A percentile compares a stretch with the other conserved stretches of the same genome.
phyloP scores from a whole-genome alignment of 1,140 invertebrate species.

The Brachionus manjavacas region DNA sequence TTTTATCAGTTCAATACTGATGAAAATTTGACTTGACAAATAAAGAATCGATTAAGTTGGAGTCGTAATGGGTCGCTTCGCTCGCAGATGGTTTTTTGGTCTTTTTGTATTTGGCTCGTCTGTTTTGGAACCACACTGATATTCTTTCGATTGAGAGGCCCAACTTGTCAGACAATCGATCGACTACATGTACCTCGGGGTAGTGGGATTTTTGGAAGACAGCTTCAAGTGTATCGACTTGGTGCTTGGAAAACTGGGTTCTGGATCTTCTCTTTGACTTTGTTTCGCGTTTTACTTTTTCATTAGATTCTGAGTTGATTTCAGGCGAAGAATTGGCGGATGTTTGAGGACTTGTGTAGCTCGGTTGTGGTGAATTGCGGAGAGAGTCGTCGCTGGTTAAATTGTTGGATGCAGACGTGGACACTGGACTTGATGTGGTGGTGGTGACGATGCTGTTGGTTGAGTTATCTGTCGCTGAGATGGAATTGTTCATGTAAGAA shows the following conservation, averaged over 20 bases:
- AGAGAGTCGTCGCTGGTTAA: not conserved
- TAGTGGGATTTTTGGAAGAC: conserved; percentile 35
- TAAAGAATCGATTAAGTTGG: not conserved
- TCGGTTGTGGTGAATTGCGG: not conserved
- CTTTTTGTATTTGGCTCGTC: conserved; percentile 39
- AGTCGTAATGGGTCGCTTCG: not conserved
- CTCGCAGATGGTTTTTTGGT: not conserved
- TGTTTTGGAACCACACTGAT: conserved; percentile 36
- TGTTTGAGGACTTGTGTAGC: not conserved
- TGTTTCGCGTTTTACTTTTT: not conserved
- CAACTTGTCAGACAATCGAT: conserved; percentile 25
- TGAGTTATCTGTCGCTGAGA: not conserved
- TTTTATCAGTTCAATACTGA: not conserved
- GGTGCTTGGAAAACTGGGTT: conserved; percentile 29
- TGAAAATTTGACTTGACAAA: not conserved
- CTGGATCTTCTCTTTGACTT: conserved; percentile 16
- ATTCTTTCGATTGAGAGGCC: conserved; percentile 20
- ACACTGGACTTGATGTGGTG: not conserved
- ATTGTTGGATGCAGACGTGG: not conserved
- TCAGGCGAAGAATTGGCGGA: not conserved
- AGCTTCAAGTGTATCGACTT: conserved; percentile 25
- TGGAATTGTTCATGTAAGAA: not conserved
- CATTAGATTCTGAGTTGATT: not conserved
- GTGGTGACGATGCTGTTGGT: not conserved
- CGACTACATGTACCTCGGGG: conserved; percentile 38